Conservation (phyloP, 2,113 vertebrate genomes). For the Promerops cafer region DNA sequence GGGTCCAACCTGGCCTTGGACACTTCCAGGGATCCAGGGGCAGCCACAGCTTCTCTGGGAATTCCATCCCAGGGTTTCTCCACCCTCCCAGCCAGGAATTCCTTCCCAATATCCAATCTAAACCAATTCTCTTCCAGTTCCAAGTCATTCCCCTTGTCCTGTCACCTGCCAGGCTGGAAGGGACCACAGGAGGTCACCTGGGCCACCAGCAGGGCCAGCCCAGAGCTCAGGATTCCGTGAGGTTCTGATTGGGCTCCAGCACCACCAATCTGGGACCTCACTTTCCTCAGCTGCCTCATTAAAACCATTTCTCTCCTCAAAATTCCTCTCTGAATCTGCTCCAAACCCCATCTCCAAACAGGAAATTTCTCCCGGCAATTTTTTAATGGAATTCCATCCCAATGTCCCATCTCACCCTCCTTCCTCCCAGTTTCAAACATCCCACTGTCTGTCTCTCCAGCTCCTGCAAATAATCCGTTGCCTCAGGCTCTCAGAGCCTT, state of each 20-base stretch:
- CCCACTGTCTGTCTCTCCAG: not conserved
- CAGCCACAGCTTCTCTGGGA: not conserved
- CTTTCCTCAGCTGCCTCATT: not conserved
- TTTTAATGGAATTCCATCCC: not conserved
- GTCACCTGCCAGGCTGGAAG: not conserved
- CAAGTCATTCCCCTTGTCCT: too few relatives aligned
- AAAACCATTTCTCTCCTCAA: not conserved
- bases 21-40: not conserved
- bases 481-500: not conserved
- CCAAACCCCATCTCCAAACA: not conserved
- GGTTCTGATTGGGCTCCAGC: not conserved
- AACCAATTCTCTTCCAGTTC: not conserved
- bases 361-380: too few relatives aligned
- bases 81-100: not conserved
- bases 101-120: not conserved
- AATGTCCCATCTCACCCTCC: not conserved
- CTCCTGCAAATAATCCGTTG: too few relatives aligned
- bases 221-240: accelerated
- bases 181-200: not conserved
- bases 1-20: not conserved
- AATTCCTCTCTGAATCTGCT: not conserved
- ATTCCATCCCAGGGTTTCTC: too few relatives aligned
- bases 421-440: not conserved
- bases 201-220: not conserved
- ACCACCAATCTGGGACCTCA: not conserved